These are phyloP conservation scores for Leptopilina myrica DNA, from an alignment of 2,888 invertebrate genomes.

Conservation along the genomic window DNA sequence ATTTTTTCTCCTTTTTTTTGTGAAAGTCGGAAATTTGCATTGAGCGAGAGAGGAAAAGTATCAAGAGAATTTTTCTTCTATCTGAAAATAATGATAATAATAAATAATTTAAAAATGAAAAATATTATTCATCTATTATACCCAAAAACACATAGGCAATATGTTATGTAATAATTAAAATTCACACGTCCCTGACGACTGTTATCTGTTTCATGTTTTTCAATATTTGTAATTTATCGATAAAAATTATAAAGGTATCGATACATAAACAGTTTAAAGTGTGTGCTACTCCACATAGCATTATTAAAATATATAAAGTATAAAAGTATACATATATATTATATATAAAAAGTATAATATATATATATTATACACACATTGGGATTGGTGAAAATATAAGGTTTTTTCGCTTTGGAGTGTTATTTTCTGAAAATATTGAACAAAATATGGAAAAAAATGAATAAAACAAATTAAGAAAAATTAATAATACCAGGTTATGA, in stretches of 20 bases:
- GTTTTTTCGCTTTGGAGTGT: slow-evolving; percentile 77
- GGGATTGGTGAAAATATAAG: slow-evolving; percentile 76
- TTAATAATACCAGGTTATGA: slow-evolving; percentile 48
- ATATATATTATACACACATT: slow-evolving; percentile 75
- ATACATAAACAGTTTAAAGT: slow-evolving; percentile 76
- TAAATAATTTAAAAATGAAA: too few species aligned
- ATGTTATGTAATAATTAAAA: slow-evolving; percentile 47
- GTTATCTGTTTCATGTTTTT: slow-evolving; percentile 76
- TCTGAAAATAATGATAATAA: too few species aligned
- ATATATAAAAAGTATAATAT: slow-evolving; percentile 73
- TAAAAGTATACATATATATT: slow-evolving; percentile 74
- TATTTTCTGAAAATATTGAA: slow-evolving; percentile 77
- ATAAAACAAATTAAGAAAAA: slow-evolving; percentile 75
- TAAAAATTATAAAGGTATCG: slow-evolving; percentile 75
- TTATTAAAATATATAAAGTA: slow-evolving; percentile 74
- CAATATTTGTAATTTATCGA: slow-evolving; percentile 77
- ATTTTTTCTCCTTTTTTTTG: slow-evolving; percentile 1
- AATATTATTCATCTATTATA: slow-evolving; percentile 1
- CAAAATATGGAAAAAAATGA: slow-evolving; percentile 76
- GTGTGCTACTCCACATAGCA: slow-evolving; percentile 76
- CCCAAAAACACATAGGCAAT: not conserved
- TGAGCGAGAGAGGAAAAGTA: slow-evolving; percentile 24
- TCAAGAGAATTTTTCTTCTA: not conserved
- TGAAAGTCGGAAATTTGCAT: slow-evolving; percentile 11
- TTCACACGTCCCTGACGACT: slow-evolving; percentile 67